Conservation (phyloP, 2,113 vertebrate genomes). For the Platycercus adscitus region DNA sequence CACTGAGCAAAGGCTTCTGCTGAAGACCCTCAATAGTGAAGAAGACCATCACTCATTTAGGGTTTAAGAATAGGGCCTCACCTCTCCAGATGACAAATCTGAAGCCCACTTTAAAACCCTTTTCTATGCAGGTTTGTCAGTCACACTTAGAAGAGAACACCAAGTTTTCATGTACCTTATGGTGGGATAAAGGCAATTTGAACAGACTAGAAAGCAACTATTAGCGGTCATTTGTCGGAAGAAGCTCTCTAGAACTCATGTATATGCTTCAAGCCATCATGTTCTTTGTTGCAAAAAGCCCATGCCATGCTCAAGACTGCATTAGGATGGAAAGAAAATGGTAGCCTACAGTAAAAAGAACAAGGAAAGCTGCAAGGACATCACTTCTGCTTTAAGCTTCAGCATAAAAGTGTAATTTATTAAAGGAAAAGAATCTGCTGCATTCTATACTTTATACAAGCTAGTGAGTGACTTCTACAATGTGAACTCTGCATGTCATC, state of each 20-base stretch:
- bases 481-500: neutral
- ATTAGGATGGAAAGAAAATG: neutral
- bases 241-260: neutral
- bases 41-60: neutral
- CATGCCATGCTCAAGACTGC: neutral
- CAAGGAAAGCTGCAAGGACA: neutral
- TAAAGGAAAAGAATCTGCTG: neutral
- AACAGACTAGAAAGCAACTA: neutral
- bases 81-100: neutral
- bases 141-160: neutral
- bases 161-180: neutral
- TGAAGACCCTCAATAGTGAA: neutral
- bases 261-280: neutral
- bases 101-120: neutral
- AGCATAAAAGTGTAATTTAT: neutral
- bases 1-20: neutral
- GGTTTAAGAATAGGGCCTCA: neutral
- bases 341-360: neutral
- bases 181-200: neutral
- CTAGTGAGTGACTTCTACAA: neutral
- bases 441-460: neutral
- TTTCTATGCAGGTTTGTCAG: neutral
- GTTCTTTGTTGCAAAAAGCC: neutral
- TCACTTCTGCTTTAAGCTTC: neutral
- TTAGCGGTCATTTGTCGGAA: neutral